A percentile compares a stretch with the other conserved stretches of the same genome.
Evolutionary conservation across 2,888 invertebrate species (phyloP).

Genomic region (Apeira syringaria): DNA sequence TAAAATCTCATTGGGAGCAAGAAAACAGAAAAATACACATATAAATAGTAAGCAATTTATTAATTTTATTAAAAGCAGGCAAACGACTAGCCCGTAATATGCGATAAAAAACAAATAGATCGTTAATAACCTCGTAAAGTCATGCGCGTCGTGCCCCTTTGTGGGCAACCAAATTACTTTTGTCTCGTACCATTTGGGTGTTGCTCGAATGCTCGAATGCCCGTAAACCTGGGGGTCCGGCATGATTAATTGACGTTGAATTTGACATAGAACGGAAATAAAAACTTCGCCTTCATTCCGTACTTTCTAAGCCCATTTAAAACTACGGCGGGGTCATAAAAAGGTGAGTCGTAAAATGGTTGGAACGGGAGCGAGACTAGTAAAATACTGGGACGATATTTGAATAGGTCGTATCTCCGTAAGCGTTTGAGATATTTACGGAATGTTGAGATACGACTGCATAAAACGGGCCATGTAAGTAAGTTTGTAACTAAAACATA

Average conservation of each 20-base stretch:
- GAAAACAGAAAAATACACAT: no score
- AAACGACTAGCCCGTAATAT: no score
- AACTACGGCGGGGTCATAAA: constrained; percentile 1
- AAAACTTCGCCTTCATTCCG: neutral
- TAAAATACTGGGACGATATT: constrained; percentile 3
- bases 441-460: neutral
- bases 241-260: constrained; percentile 3
- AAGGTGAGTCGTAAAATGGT: neutral
- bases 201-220: neutral
- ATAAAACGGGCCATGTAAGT: no score
- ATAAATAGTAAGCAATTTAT: neutral
- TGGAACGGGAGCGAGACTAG: constrained; percentile 1
- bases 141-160: neutral
- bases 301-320: constrained; percentile 1
- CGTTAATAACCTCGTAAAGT: constrained; percentile 1
- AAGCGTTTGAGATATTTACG: neutral
- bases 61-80: no score
- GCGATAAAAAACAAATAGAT: neutral
- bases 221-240: constrained; percentile 1
- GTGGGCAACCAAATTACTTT: constrained; percentile 10
- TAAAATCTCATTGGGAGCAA: no score
- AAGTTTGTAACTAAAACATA: no score
- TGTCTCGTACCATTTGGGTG: constrained; percentile 2
- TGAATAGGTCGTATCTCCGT: neutral
- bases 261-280: constrained; percentile 1